Base-by-base conservation (phyloP, 2,888 invertebrate species). In the Eledona agricola region DNA sequence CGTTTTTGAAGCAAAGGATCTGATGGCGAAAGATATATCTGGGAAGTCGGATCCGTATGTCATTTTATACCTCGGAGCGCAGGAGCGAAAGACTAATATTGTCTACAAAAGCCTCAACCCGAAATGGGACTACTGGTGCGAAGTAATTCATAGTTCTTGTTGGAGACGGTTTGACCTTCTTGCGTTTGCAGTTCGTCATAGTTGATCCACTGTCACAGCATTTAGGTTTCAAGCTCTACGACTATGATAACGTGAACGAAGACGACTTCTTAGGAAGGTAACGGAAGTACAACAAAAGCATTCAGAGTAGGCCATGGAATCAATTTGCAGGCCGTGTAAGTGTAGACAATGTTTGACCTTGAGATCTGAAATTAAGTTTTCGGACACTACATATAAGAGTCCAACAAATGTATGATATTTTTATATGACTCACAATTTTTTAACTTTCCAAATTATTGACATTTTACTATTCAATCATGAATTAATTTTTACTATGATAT, bases 21-120 rank as follows among this genome's bases (percentile, higher is more conserved):
- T 98, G 16, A 92, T 93, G 86, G 94, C 91, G 74, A 95, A 93
- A 77, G 97, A 98, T 76, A 88, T 96, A 25, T 80, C 84, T 75
- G 93, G 96, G 72, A 96, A 96, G 79, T 96, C 95, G 0, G 97
- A 98, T 82, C 97, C 97, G 2, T 98, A 97, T 76, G 90, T 90
- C 28, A 83, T 93, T 40, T 82, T 93, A 71, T 85, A 85, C 70
- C 91, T 98, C 52, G 97, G 96, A 37, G 90, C 94, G 0, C 92
- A 95, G 77, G 88, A 90, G 74, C 94, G 90, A 79, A 88, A 88
- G 75, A 96, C 97, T 0, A 88, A 90, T 73, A 91, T 90, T 28
- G 92, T 97, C 63, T 90, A 94, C 73, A 93, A 93, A 74, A 89
- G 89, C 58, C 83, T 97, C 20, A 90, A 93, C 79, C 98, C 98